phyloP scores from a whole-genome alignment of 2,888 invertebrate species.

The Drosophila aldrichi region DNA sequence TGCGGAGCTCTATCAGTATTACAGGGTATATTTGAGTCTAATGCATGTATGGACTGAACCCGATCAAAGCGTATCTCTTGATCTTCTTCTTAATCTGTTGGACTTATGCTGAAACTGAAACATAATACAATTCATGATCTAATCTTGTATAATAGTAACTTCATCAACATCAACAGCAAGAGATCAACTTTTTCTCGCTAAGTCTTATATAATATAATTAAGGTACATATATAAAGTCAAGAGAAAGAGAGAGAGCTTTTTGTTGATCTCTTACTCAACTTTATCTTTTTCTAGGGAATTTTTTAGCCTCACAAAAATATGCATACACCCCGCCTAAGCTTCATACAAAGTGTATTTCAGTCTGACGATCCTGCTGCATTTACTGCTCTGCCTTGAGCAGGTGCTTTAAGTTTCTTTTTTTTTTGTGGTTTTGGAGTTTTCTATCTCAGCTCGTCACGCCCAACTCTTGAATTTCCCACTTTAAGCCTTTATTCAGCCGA shows the following conservation, averaged over 20 bases:
- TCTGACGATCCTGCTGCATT: not conserved
- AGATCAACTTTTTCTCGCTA: not conserved
- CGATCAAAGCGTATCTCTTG: not conserved
- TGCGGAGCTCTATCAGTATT: not conserved
- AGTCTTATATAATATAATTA: not conserved
- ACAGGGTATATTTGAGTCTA: not conserved
- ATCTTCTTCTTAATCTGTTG: constrained; percentile 6
- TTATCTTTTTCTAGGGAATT: not conserved
- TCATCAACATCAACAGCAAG: not conserved
- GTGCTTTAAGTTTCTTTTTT: constrained; percentile 17
- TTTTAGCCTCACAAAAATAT: not conserved
- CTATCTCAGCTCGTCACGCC: not conserved
- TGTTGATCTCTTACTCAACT: no score
- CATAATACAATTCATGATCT: not conserved
- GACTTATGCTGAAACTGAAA: constrained; percentile 36
- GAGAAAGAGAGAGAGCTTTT: no score
- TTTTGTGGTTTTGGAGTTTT: not conserved
- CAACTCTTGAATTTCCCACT: constrained; percentile 10
- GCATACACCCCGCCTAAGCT: no score
- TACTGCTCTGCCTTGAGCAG: constrained; percentile 9
- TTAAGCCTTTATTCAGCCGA: constrained; percentile 28
- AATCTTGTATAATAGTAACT: not conserved
- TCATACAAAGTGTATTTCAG: not conserved
- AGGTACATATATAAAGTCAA: no score
- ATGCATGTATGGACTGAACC: not conserved